phyloP scores from a whole-genome alignment of 2,797 vertebrate species.

The Tauraco hartlaubi region DNA sequence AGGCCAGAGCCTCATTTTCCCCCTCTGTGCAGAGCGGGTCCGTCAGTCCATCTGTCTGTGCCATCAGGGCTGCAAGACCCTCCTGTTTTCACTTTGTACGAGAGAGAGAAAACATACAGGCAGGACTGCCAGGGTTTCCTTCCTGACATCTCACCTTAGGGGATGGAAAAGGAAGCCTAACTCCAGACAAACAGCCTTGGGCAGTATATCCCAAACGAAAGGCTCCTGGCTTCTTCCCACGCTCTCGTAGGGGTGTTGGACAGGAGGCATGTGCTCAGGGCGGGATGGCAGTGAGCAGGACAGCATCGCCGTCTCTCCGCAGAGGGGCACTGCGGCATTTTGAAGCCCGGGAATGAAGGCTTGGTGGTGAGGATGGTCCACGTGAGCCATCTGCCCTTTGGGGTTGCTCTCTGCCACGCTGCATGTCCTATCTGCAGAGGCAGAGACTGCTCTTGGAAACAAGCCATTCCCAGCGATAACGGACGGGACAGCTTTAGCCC shows the following conservation, averaged over 20 bases:
- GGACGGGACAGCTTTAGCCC: not conserved
- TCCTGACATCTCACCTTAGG: not conserved
- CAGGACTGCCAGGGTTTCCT: not conserved
- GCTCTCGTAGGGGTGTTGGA: not conserved
- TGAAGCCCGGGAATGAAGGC: not conserved
- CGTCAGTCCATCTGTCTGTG: not conserved
- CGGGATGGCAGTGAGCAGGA: not conserved
- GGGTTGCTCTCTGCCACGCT: not conserved
- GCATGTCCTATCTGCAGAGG: not conserved
- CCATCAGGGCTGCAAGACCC: not conserved
- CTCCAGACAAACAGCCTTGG: not conserved
- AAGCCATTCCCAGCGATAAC: not conserved
- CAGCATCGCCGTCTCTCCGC: accelerated
- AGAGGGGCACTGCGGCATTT: conserved; percentile 15
- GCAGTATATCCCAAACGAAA: accelerated
- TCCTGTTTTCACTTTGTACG: not conserved
- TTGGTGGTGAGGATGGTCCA: not conserved
- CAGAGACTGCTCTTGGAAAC: conserved; percentile 29
- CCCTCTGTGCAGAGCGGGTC: not conserved
- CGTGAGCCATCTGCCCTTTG: not conserved
- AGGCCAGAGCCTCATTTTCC: not conserved
- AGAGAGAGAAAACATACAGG: not conserved
- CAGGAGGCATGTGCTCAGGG: not conserved
- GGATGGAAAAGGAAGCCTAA: not conserved
- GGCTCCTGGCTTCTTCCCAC: not conserved